Conservation (phyloP, 1,140 invertebrate species). For the Alviniconcha marisindica region DNA sequence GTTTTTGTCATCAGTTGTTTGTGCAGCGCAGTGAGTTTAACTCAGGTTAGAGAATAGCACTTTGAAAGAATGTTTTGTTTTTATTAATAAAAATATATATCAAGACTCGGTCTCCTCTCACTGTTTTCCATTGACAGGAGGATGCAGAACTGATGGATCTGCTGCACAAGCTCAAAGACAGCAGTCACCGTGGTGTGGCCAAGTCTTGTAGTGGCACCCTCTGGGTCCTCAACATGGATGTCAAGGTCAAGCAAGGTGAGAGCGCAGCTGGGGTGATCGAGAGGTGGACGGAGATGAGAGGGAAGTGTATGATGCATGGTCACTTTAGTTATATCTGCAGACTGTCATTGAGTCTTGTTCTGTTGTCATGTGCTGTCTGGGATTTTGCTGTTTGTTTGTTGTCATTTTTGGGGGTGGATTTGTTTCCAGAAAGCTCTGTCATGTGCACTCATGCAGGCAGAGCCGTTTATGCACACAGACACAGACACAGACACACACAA, state of each 20-base stretch:
- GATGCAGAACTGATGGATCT: constrained; percentile 1
- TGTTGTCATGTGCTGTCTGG: not conserved
- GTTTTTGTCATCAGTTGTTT: no score
- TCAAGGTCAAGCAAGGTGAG: not conserved
- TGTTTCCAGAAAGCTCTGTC: no score
- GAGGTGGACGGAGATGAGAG: not conserved
- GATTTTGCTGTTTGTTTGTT: not conserved
- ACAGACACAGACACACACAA: no score
- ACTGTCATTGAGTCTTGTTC: not conserved
- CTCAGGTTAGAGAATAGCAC: not conserved
- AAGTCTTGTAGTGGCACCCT: not conserved
- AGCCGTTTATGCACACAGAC: no score
- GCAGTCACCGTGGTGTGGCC: not conserved
- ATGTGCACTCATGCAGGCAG: no score
- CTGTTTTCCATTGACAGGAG: no score
- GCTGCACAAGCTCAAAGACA: not conserved
- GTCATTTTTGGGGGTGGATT: no score
- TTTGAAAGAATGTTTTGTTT: not conserved
- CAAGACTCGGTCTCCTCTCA: no score
- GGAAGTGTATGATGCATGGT: not conserved
- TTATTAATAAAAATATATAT: constrained; percentile 1
- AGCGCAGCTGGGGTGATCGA: no score
- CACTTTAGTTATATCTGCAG: not conserved
- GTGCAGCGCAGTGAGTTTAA: no score
- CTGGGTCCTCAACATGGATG: constrained; percentile 15